These are phyloP conservation scores for Porites rus DNA, from an alignment of 92 coral and sea anemone genomes.

Conservation along the genomic window DNA sequence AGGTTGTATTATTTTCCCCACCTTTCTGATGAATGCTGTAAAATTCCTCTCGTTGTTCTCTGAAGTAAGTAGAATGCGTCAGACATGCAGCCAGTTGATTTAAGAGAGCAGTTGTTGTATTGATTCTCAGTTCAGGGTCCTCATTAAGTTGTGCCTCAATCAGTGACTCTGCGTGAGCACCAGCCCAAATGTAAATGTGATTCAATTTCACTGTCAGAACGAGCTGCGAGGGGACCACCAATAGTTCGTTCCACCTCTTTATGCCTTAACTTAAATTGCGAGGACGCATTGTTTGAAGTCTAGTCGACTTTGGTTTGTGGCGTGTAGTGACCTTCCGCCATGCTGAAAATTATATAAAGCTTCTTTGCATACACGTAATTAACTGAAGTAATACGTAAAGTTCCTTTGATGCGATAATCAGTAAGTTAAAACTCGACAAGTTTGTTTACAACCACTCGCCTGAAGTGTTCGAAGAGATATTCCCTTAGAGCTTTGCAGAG, in stretches of 20 bases:
- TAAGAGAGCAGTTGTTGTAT: constrained; percentile 48
- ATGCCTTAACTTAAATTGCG: too few species aligned
- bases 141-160: constrained; percentile 66
- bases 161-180: constrained; percentile 82
- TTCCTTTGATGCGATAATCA: too few species aligned
- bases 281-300: too few species aligned
- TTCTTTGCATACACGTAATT: too few species aligned
- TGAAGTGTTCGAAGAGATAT: not conserved
- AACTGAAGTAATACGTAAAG: too few species aligned
- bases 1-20: constrained; percentile 48
- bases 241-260: constrained; percentile 14
- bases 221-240: constrained; percentile 67
- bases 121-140: constrained; percentile 43
- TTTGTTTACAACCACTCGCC: too few species aligned
- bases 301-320: too few species aligned
- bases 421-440: too few species aligned
- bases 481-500: constrained; percentile 13
- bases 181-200: constrained; percentile 79
- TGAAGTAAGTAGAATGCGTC: constrained; percentile 66
- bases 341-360: too few species aligned
- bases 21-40: too few species aligned
- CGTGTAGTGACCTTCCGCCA: too few species aligned
- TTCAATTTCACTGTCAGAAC: constrained; percentile 62
- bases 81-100: constrained; percentile 75
- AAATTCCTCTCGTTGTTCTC: constrained; percentile 69